A percentile compares a stretch with the other conserved stretches of the same genome.
Conservation (phyloP, 2,888 invertebrate genomes). For the Agriopis leucophaearia region DNA sequence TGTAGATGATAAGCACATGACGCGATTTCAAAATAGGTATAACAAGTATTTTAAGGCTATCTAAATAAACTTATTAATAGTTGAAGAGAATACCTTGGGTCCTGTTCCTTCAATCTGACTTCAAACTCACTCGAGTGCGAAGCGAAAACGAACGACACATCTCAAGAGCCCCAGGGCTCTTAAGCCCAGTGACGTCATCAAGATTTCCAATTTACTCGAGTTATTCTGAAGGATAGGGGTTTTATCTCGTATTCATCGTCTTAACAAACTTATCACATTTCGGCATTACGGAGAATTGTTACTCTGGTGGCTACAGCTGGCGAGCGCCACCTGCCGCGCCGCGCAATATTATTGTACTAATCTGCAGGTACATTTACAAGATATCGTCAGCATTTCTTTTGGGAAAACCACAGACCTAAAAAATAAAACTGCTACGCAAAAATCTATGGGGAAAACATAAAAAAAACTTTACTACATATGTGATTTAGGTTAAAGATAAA, state of each 20-base stretch:
- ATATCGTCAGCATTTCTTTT: not conserved
- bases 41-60: not conserved
- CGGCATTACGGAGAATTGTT: constrained; percentile 44
- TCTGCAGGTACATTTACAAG: constrained; percentile 7
- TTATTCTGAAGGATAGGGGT: constrained; percentile 57
- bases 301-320: constrained; percentile 29
- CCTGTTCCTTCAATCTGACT: constrained; percentile 45
- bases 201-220: constrained; percentile 60
- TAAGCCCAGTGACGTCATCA: constrained; percentile 59
- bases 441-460: too few species aligned
- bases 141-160: constrained; percentile 52
- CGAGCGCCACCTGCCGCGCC: constrained; percentile 10
- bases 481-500: too few species aligned
- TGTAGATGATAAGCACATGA: not conserved
- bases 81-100: constrained; percentile 18
- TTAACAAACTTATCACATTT: constrained; percentile 56
- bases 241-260: constrained; percentile 56
- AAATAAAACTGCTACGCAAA: too few species aligned
- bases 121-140: constrained; percentile 51
- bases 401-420: too few species aligned
- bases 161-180: constrained; percentile 50
- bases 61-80: constrained; percentile 27
- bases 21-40: not conserved
- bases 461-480: too few species aligned
- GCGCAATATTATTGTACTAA: not conserved